These are phyloP conservation scores for Caenorhabditis sp. DNA, from an alignment of 2,888 invertebrate species.

Conservation along the genomic window DNA sequence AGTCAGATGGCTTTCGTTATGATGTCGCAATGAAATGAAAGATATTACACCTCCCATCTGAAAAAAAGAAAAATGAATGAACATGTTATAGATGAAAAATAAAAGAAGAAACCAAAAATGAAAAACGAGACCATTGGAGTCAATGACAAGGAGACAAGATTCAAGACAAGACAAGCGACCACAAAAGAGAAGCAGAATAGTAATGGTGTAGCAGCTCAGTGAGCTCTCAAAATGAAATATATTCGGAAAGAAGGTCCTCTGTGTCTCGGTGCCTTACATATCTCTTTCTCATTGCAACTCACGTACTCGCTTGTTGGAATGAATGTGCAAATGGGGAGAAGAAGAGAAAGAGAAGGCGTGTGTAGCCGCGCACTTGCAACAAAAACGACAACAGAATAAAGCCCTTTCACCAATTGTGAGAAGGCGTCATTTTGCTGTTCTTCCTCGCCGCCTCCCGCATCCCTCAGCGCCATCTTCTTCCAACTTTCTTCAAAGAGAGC, in stretches of 20 bases:
- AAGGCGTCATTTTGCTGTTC: conserved; percentile 55
- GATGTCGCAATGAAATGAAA: conserved; percentile 68
- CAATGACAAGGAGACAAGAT: not conserved
- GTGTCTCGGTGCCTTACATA: conserved; percentile 40
- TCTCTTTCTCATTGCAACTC: conserved; percentile 53
- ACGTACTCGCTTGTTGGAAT: conserved; percentile 52
- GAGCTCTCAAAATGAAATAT: conserved; percentile 57
- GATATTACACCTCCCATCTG: conserved; percentile 75
- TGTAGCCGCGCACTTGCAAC: conserved; percentile 35
- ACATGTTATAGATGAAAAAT: conserved; percentile 2
- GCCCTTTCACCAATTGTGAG: conserved; percentile 53
- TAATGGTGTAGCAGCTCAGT: conserved; percentile 40
- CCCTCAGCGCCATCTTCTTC: not conserved
- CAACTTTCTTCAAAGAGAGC: conserved; percentile 5
- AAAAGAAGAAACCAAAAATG: conserved; percentile 8
- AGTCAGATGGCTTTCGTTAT: conserved; percentile 44
- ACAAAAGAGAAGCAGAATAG: conserved; percentile 24
- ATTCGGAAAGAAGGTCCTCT: conserved; percentile 44
- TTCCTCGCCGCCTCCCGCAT: conserved; percentile 7
- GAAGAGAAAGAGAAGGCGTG: conserved; percentile 23
- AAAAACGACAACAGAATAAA: conserved; percentile 50
- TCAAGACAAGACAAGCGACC: conserved; percentile 12
- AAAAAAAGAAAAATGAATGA: conserved; percentile 22
- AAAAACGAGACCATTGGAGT: conserved; percentile 8
- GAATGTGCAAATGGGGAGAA: conserved; percentile 48